Evolutionary conservation across 1,140 invertebrate species (phyloP).

Genomic region (Parapsyche elsis): DNA sequence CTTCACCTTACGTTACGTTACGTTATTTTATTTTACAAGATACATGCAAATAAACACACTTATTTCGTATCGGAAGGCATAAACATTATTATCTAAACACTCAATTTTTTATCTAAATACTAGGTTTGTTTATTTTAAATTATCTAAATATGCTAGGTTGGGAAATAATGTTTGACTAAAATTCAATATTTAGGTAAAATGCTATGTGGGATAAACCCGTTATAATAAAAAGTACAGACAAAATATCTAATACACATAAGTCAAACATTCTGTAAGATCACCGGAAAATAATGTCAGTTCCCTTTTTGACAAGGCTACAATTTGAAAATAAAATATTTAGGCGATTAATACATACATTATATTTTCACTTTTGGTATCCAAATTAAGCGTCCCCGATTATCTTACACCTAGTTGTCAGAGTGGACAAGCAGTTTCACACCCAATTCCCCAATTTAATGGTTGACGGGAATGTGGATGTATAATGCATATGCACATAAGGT

Average conservation of each 20-base stretch:
- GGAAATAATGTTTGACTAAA: slow-evolving; percentile 55
- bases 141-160: slow-evolving; percentile 52
- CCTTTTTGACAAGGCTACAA: slow-evolving; percentile 46
- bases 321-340: slow-evolving; percentile 47
- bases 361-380: slow-evolving; percentile 44
- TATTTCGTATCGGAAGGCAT: slow-evolving; percentile 55
- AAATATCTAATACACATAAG: slow-evolving; percentile 42
- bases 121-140: slow-evolving; percentile 37
- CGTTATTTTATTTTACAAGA: no score
- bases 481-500: slow-evolving; percentile 36
- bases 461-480: background rate
- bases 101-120: slow-evolving; percentile 17
- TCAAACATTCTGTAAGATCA: slow-evolving; percentile 48
- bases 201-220: slow-evolving; percentile 47
- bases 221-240: slow-evolving; percentile 49
- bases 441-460: background rate
- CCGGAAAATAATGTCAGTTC: slow-evolving; percentile 49
- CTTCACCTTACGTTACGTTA: no score
- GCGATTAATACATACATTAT: slow-evolving; percentile 39
- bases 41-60: slow-evolving; percentile 49
- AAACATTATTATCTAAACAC: slow-evolving; percentile 55
- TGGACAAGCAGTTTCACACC: slow-evolving; percentile 29
- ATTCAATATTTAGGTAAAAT: slow-evolving; percentile 53
- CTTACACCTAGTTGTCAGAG: slow-evolving; percentile 44
- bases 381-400: slow-evolving; percentile 48